Evolutionary conservation across 2,888 invertebrate species (phyloP).

Genomic region (Lasioglossum lativentre): DNA sequence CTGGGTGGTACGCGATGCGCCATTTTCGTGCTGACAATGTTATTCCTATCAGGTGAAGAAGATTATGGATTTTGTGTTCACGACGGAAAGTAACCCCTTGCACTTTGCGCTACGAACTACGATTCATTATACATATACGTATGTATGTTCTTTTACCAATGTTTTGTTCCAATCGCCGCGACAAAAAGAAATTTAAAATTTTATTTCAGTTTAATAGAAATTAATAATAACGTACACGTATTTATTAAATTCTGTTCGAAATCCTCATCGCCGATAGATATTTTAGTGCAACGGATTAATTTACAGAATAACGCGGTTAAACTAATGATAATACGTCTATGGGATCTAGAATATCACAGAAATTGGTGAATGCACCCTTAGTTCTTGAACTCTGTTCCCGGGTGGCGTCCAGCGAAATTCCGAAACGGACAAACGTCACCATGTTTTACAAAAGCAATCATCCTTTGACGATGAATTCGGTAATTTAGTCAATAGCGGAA

Average conservation of each 20-base stretch:
- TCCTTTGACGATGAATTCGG: constrained; percentile 35
- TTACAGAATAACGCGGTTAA: neutral
- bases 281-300: too few relatives aligned
- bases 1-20: neutral
- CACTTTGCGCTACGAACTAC: too few relatives aligned
- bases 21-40: neutral
- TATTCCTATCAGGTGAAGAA: neutral
- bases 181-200: too few relatives aligned
- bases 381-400: neutral
- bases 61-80: neutral
- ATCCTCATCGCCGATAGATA: too few relatives aligned
- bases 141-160: too few relatives aligned
- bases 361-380: neutral
- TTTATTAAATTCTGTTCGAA: too few relatives aligned
- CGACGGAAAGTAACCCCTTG: neutral
- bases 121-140: too few relatives aligned
- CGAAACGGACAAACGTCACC: neutral
- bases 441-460: neutral
- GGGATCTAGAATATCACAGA: neutral
- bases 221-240: too few relatives aligned
- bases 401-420: neutral
- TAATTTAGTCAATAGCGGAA: constrained; percentile 10
- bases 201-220: too few relatives aligned
- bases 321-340: neutral
- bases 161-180: too few relatives aligned